These are phyloP conservation scores for Tetragonisca angustula DNA, from an alignment of 2,888 invertebrate species.

Conservation along the genomic window DNA sequence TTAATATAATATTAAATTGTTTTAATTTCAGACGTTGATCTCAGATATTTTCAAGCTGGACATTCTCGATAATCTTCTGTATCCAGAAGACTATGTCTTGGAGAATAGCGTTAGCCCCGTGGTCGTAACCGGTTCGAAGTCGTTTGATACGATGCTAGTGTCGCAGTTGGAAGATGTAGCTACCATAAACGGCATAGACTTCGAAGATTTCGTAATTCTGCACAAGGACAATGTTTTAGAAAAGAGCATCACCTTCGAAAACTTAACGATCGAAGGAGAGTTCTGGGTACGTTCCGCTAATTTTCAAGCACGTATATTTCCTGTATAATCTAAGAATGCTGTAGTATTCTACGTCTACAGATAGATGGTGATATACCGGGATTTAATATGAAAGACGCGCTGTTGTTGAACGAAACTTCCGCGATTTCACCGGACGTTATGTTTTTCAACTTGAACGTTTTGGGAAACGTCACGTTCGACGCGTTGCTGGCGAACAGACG, in stretches of 20 bases:
- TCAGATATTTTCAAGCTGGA: constrained; percentile 73
- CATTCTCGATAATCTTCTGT: constrained; percentile 84
- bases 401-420: constrained; percentile 82
- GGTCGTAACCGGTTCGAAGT: constrained; percentile 84
- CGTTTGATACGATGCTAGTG: constrained; percentile 83
- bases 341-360: constrained; percentile 74
- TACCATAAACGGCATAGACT: constrained; percentile 84
- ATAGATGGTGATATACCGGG: constrained; percentile 85
- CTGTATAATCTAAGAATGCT: too few species aligned
- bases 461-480: constrained; percentile 84
- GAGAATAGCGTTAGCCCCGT: constrained; percentile 76
- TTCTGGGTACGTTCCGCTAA: constrained; percentile 82
- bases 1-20: not conserved
- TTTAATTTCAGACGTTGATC: constrained; percentile 46
- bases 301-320: too few species aligned
- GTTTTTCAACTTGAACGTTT: constrained; percentile 85
- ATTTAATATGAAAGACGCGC: constrained; percentile 63
- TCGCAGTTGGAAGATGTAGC: constrained; percentile 81
- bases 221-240: constrained; percentile 83
- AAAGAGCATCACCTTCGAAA: constrained; percentile 85
- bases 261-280: constrained; percentile 85
- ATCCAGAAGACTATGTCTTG: constrained; percentile 85
- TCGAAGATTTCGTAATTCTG: constrained; percentile 84
- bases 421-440: constrained; percentile 82
- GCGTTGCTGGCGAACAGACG: constrained; percentile 82